These are phyloP conservation scores for Perodicticus potto DNA, from an alignment of 2,797 vertebrate genomes.

Conservation along the genomic window DNA sequence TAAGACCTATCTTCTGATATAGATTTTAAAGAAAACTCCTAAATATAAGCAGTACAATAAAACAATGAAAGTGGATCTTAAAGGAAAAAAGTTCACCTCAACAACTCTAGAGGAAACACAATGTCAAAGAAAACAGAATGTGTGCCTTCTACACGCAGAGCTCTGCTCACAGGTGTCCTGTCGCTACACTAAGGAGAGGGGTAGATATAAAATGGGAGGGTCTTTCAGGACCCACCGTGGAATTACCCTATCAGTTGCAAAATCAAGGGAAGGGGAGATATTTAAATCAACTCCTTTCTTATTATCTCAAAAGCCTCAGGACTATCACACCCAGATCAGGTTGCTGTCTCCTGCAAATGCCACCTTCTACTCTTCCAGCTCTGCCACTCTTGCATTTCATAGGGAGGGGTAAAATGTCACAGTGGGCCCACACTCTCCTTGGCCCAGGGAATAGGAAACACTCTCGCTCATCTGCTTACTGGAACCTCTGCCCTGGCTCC, in stretches of 20 bases:
- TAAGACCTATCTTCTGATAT: not conserved
- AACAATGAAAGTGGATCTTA: slow-evolving; percentile 2
- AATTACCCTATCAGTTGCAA: not conserved
- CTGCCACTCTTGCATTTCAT: not conserved
- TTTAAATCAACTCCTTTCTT: slow-evolving; percentile 8
- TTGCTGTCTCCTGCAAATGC: not conserved
- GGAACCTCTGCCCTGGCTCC: not conserved
- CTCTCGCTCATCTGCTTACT: not conserved
- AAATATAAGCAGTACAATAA: not conserved
- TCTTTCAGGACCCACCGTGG: not conserved
- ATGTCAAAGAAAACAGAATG: not conserved
- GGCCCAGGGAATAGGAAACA: not conserved
- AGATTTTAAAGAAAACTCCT: slow-evolving; percentile 16
- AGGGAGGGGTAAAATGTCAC: not conserved
- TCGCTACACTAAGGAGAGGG: not conserved
- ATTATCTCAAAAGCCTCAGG: not conserved
- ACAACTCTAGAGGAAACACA: not conserved
- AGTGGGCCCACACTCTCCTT: not conserved
- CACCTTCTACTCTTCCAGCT: not conserved
- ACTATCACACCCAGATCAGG: not conserved
- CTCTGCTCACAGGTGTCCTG: not conserved
- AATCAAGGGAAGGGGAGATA: not conserved
- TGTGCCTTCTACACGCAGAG: not conserved
- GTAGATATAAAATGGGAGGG: not conserved
- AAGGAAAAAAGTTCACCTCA: slow-evolving; percentile 1